Conservation (phyloP, 2,797 vertebrate species). For the Nyctibius grandis region DNA sequence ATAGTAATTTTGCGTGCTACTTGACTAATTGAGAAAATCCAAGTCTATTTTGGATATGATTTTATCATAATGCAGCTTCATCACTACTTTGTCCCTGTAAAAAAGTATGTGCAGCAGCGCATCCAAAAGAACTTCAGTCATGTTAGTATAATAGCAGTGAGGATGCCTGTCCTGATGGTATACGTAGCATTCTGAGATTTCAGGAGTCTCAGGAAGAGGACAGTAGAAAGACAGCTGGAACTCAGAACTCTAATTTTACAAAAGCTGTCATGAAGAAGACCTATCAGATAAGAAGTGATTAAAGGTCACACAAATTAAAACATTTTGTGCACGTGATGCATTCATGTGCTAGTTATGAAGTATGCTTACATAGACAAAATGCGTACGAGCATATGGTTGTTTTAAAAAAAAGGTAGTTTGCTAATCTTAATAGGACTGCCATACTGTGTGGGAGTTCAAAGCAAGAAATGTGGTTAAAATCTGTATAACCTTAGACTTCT, state of each 20-base stretch:
- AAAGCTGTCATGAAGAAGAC: not conserved
- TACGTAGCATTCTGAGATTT: not conserved
- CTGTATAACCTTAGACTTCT: not conserved
- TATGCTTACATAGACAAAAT: not conserved
- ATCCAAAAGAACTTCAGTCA: not conserved
- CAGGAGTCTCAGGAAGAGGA: not conserved
- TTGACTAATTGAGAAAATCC: not conserved
- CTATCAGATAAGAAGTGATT: not conserved
- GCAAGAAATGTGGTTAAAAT: slow-evolving; percentile 17
- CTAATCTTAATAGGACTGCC: not conserved
- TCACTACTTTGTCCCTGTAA: not conserved
- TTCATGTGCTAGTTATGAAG: not conserved
- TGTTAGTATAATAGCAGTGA: not conserved
- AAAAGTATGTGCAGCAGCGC: not conserved
- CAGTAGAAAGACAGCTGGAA: not conserved
- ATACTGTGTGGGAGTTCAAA: slow-evolving; percentile 12
- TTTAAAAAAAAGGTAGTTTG: not conserved
- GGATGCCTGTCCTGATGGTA: not conserved
- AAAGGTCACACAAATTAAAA: not conserved
- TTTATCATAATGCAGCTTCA: not conserved
- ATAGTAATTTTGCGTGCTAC: not conserved
- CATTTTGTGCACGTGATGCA: not conserved
- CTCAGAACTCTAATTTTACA: not conserved
- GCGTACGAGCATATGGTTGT: not conserved
- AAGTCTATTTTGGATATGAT: not conserved